Base-by-base conservation (phyloP, 2,113 vertebrate species). In the Cynopterus brachyotis region DNA sequence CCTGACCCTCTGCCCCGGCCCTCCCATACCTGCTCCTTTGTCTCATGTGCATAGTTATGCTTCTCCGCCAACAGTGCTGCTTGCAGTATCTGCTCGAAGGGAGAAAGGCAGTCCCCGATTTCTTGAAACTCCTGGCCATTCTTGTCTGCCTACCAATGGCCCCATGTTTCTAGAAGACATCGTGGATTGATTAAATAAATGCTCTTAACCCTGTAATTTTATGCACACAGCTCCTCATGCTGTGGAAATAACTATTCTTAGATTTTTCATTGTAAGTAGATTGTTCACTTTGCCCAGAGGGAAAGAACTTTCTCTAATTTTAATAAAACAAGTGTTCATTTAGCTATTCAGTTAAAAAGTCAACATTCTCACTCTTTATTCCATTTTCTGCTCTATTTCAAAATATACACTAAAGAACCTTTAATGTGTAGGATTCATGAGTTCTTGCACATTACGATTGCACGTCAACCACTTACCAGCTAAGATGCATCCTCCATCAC, bases 291-390 rank as follows among this genome's bases (percentile, higher is more conserved):
- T 79, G 60, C 95, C 75, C 59, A 55, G 70, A 96, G 95, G 97
- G 91, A 95, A 96, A 88, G 92, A 95, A 95, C 75, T 96, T 97
- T 78, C 88, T 97, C 93, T 98, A 92, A 97, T 97, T 92, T 97
- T 96, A 91, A 96, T 96, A 97, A 88, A 94, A 80, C 89, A 95
- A 87, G 94, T 94, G 88, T 95, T 94, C 95, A 81, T 95, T 94
- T 92, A 94, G 94, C 75, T 89, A 60, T 95, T 96, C 90, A 66
- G 79, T 95, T 80, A 94, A 95, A 96, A 32, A 94, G 93, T 94
- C 55, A 70, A 47, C 55, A 50, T 42, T 59, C 53, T 94, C 62
- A 19, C 87, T 80, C 89, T 94, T 91, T 59, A 75, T 95, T 95
- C 50, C 30, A 19, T 79, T 93, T 93, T 87, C 73, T 83, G 26